Base-by-base conservation (phyloP, 2,113 vertebrate genomes). In the Lonchura striata region DNA sequence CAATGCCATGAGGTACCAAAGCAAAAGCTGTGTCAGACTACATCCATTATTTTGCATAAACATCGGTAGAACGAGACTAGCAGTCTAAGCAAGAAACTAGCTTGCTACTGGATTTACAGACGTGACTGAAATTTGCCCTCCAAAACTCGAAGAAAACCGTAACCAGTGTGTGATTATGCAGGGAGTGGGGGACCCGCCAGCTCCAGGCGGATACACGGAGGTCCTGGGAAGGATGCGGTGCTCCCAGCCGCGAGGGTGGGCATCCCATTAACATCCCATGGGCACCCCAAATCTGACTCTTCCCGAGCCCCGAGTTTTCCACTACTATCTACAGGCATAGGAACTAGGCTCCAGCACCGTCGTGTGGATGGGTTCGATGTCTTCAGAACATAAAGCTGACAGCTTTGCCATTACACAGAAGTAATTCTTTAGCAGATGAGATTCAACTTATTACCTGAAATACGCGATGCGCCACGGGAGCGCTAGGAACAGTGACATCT, bases 311-410 rank as follows among this genome's bases (percentile, higher is more conserved):
- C 2, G 8, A 41, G 42, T 31, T 25, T 31, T 30, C 49, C 50
- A 19, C 35, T 14, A 3, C 3, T 21, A 42, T 2, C 0, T 17
- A 46, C 10, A 50, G 25, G 7, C 46, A 20, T 0, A 13, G 47
- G 9, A 47, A 19, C 21, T 33, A 3, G 17, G 10, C 61, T 50
- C 49, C 90, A 37, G 56, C 27, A 14, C 57, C 6, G 8, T n/a
- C 1, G 4, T 1, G 10, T 1, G 28, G 52, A 60, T 9, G 53
- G 33, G 17, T 24, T 39, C 65, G 1, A 0, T 0, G 19, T 1
- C 47, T 46, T 22, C 54, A 5, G 37, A 64, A 39, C 21, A 4
- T 0, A 10, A 19, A 42, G 57, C 30, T 15, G 61, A 14, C 30
- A 39, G n/a, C 30, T 54, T 7, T 56, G 17, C 60, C 54, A 5